phyloP scores from a whole-genome alignment of 2,888 invertebrate genomes.

The Atrina japonica region DNA sequence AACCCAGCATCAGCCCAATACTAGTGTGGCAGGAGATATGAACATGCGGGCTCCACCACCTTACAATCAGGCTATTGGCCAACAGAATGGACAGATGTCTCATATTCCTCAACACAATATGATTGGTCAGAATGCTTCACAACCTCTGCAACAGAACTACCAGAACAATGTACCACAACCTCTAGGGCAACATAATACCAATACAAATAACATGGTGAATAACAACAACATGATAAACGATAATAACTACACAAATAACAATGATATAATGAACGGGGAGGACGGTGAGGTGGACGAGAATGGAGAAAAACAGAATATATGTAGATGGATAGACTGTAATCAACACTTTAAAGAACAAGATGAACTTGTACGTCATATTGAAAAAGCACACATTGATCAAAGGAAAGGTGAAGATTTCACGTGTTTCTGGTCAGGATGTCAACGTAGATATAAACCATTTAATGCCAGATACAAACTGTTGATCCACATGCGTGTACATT shows the following conservation, averaged over 20 bases:
- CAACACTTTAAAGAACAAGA: slow-evolving; percentile 75
- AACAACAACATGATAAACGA: slow-evolving; percentile 56
- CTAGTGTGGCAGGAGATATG: slow-evolving; percentile 35
- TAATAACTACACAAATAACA: slow-evolving; percentile 49
- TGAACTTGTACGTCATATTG: slow-evolving; percentile 79
- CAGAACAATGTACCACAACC: slow-evolving; percentile 49
- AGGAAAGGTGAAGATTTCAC: slow-evolving; percentile 80
- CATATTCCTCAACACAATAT: slow-evolving; percentile 43
- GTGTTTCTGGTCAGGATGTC: slow-evolving; percentile 80
- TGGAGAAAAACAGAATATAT: slow-evolving; percentile 70
- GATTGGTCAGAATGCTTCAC: slow-evolving; percentile 32
- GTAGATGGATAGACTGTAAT: slow-evolving; percentile 80
- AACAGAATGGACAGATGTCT: slow-evolving; percentile 48
- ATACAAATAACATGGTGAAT: slow-evolving; percentile 58
- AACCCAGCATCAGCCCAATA: slow-evolving; percentile 17
- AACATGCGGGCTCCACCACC: slow-evolving; percentile 74
- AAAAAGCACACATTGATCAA: slow-evolving; percentile 80
- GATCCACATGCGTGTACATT: slow-evolving; percentile 80
- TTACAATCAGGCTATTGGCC: slow-evolving; percentile 67
- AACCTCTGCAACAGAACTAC: slow-evolving; percentile 52
- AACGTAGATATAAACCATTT: slow-evolving; percentile 78
- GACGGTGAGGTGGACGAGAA: slow-evolving; percentile 69
- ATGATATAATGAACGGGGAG: slow-evolving; percentile 45
- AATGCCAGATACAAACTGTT: slow-evolving; percentile 80
- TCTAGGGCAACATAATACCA: slow-evolving; percentile 50